Base-by-base conservation (phyloP, 2,797 vertebrate genomes). In the Falco berigora region DNA sequence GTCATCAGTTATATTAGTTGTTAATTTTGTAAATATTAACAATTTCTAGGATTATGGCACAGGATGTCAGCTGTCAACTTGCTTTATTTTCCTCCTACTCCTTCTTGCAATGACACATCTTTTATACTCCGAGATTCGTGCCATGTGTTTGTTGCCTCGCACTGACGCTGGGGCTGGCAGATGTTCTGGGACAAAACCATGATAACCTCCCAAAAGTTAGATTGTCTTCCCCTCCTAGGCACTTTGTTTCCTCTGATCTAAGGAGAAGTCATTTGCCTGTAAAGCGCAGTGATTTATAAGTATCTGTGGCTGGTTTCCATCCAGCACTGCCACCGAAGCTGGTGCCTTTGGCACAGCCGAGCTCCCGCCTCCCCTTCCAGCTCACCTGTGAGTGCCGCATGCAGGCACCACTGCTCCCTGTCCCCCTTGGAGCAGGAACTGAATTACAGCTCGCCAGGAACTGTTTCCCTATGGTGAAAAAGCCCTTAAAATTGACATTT, bases 21-120 rank as follows among this genome's bases (percentile, higher is more conserved):
- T 96, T 97, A 96, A 97, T 95, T 96, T 96, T 95, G 96, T 96
- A 96, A 97, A 97, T 96, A 96, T 96, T 96, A 97, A 92, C 92
- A 94, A 77, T 97, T 96, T 96, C 95, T 80, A 94, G 92, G 94
- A 94, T 95, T 96, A 88, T 92, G 90, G 84, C 92, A 93, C 92
- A 96, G 96, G 96, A 96, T 96, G 92, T 96, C 88, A 96, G 95
- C 96, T 96, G 96, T 97, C 93, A 95, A 11, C 56, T 89, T 72
- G 84, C 86, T 97, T 83, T 94, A 87, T 92, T 93, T 90, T 71
- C 92, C 86, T 93, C 96, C 95, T 91, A 83, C 90, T 87, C 38
- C 61, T 96, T 56, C 83, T 86, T 89, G 68, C 84, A 86, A 25
- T 96, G 93, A 96, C 72, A 95, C 86, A 95, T 96, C 68, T 76